A percentile compares a stretch with the other conserved stretches of the same genome.
These are phyloP conservation scores for Shargacucullia verbasci DNA, from an alignment of 2,888 invertebrate species.

Conservation along the genomic window DNA sequence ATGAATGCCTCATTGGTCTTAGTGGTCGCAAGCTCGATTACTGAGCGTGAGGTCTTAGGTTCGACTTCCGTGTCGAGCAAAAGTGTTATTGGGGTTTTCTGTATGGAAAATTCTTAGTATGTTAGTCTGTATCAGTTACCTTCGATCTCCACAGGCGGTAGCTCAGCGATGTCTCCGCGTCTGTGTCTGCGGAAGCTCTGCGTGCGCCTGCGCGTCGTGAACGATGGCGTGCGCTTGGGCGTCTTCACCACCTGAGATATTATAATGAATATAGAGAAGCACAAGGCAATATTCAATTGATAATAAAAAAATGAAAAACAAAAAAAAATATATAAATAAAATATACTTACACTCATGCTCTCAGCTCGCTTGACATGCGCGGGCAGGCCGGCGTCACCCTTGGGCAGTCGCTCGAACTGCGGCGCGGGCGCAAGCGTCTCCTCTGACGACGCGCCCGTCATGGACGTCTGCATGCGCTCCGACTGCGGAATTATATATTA, in stretches of 20 bases:
- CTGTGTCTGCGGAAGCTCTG: slow-evolving; percentile 95
- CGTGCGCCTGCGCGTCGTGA: slow-evolving; percentile 96
- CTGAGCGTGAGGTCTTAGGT: too few relatives aligned
- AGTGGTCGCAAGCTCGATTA: too few relatives aligned
- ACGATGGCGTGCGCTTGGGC: slow-evolving; percentile 97
- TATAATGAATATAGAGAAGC: not conserved
- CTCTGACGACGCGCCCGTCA: slow-evolving; percentile 64
- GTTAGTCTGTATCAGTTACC: slow-evolving; percentile 89
- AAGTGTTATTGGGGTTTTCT: too few relatives aligned
- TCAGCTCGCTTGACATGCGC: slow-evolving; percentile 94
- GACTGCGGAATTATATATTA: too few relatives aligned
- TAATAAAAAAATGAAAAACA: not conserved
- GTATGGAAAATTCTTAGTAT: too few relatives aligned
- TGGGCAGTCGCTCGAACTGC: slow-evolving; percentile 90
- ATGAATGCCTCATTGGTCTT: too few relatives aligned
- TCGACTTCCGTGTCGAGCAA: too few relatives aligned
- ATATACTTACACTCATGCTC: slow-evolving; percentile 95
- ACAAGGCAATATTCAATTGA: too few relatives aligned
- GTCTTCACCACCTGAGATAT: slow-evolving; percentile 89
- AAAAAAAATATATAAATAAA: too few relatives aligned
- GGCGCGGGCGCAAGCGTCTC: slow-evolving; percentile 81
- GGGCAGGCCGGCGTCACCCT: slow-evolving; percentile 73
- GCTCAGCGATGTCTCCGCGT: slow-evolving; percentile 88
- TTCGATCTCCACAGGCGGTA: slow-evolving; percentile 97
- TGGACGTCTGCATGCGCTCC: slow-evolving; percentile 52